These are phyloP conservation scores for Archips xylosteana DNA, from an alignment of 2,888 invertebrate genomes.

Conservation along the genomic window DNA sequence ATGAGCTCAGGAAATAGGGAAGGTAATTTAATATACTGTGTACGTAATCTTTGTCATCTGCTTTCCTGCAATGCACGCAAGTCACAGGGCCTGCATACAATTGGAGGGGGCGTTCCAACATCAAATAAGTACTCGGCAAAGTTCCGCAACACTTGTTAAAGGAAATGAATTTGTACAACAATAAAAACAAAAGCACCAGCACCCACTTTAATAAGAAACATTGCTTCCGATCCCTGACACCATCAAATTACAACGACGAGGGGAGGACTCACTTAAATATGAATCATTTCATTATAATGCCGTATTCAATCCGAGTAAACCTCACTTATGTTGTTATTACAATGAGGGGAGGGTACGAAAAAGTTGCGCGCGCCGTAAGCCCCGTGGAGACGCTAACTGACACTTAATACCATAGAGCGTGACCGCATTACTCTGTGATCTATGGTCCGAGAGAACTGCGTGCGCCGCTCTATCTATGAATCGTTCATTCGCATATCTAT, in stretches of 20 bases:
- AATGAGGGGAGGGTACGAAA: constrained; percentile 76
- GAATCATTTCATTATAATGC: constrained; percentile 86
- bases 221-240: constrained; percentile 80
- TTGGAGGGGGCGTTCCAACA: constrained; percentile 18
- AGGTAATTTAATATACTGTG: no score
- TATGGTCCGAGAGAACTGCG: constrained; percentile 75
- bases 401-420: constrained; percentile 85
- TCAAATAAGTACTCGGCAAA: constrained; percentile 43
- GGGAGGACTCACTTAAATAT: constrained; percentile 85
- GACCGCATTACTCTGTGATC: constrained; percentile 85
- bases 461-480: constrained; percentile 72
- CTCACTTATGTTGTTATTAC: constrained; percentile 83
- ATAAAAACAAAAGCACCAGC: constrained; percentile 77
- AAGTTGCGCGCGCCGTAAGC: constrained; percentile 75
- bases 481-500: constrained; percentile 63
- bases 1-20: no score
- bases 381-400: constrained; percentile 84
- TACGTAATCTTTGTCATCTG: background rate
- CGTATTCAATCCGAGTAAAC: constrained; percentile 84
- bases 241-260: constrained; percentile 77
- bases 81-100: constrained; percentile 17
- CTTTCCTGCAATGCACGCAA: constrained; percentile 6
- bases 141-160: constrained; percentile 49
- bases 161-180: constrained; percentile 54
- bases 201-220: constrained; percentile 84